Evolutionary conservation across 2,888 invertebrate genomes (phyloP).

Genomic region (Drosophila formosana): DNA sequence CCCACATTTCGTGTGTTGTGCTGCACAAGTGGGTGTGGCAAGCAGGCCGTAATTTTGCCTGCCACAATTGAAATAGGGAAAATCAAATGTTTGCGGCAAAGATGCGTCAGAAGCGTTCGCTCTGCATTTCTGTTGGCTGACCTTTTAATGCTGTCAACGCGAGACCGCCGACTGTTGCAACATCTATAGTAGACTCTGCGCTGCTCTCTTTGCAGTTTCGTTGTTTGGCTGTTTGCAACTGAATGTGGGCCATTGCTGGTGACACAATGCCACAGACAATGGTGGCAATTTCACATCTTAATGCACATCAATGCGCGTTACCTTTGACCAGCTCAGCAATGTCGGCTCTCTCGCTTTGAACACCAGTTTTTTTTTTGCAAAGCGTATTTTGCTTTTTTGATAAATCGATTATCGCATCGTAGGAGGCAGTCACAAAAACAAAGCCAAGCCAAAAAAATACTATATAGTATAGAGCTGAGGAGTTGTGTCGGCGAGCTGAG

Average conservation of each 20-base stretch:
- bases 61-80: constrained; percentile 11
- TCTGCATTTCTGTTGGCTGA: constrained; percentile 21
- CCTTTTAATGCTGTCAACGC: constrained; percentile 76
- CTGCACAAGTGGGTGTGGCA: constrained; percentile 68
- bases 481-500: constrained; percentile 16
- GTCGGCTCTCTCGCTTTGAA: constrained; percentile 42
- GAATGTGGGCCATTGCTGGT: constrained; percentile 55
- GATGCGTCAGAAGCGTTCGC: too few species aligned
- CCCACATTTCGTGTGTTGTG: constrained; percentile 32
- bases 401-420: constrained; percentile 82
- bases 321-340: constrained; percentile 49
- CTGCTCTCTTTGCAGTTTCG: constrained; percentile 55
- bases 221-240: constrained; percentile 32
- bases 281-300: constrained; percentile 83
- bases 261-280: constrained; percentile 68
- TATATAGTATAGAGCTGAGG: background rate
- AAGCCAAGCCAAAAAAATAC: constrained; percentile 41
- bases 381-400: constrained; percentile 74
- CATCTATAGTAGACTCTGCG: constrained; percentile 20
- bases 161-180: constrained; percentile 56
- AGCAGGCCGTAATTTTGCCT: constrained; percentile 39
- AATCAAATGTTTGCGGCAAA: constrained; percentile 19
- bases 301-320: constrained; percentile 72
- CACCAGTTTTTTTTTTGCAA: constrained; percentile 50
- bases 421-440: constrained; percentile 73